Conservation (phyloP, 2,888 invertebrate genomes). For the Aethes cnicana region DNA sequence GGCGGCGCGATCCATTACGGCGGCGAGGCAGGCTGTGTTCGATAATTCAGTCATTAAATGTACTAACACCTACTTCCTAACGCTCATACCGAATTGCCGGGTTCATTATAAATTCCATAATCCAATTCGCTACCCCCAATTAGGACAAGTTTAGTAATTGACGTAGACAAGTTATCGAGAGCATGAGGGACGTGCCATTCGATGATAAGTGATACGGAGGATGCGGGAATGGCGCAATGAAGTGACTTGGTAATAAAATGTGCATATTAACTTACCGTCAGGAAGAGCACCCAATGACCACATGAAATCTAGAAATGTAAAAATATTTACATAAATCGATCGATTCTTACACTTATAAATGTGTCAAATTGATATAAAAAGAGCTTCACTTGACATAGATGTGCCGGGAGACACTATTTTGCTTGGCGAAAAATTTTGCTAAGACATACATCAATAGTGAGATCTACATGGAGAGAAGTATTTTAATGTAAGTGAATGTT, state of each 20-base stretch:
- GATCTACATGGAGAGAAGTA: conserved; percentile 49
- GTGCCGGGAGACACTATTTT: conserved; percentile 82
- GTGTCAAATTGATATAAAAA: conserved; percentile 52
- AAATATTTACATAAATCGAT: conserved; percentile 82
- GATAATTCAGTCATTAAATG: conserved; percentile 59
- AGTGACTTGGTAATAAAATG: conserved; percentile 66
- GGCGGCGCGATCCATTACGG: conserved; percentile 74
- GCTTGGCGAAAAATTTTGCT: conserved; percentile 72
- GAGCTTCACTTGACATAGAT: conserved; percentile 49
- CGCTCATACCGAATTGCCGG: conserved; percentile 55
- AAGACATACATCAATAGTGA: conserved; percentile 49
- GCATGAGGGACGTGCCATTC: conserved; percentile 29
- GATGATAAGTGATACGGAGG: conserved; percentile 45
- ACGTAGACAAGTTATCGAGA: conserved; percentile 23
- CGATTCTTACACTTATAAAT: conserved; percentile 72
- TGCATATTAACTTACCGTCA: conserved; percentile 90
- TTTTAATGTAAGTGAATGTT: conserved; percentile 56
- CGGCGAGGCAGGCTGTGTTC: conserved; percentile 45
- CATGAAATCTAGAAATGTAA: conserved; percentile 96
- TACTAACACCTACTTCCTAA: conserved; percentile 51
- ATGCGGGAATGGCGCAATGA: conserved; percentile 57
- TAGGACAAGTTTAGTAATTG: conserved; percentile 42
- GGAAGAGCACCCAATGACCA: conserved; percentile 99
- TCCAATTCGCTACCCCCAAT: conserved; percentile 56
- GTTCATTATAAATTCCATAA: conserved; percentile 56